Conservation (phyloP, 2,113 vertebrate species). For the Gyps fulvus region DNA sequence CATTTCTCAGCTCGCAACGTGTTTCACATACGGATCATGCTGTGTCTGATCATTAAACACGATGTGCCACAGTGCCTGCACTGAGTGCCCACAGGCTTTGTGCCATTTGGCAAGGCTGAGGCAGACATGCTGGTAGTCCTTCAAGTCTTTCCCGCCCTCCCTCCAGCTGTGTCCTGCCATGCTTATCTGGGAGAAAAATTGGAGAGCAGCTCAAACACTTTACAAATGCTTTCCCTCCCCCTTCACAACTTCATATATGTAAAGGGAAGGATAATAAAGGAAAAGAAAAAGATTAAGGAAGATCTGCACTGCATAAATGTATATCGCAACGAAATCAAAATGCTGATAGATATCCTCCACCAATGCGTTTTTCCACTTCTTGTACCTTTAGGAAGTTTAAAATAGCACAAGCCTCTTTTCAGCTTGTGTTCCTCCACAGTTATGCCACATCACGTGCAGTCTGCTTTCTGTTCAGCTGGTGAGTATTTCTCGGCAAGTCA, state of each 20-base stretch:
- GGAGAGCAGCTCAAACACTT: background rate
- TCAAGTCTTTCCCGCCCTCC: background rate
- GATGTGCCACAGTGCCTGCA: background rate
- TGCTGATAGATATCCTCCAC: background rate
- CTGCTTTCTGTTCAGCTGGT: background rate
- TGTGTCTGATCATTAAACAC: accelerated
- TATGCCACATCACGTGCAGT: background rate
- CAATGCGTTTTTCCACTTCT: background rate
- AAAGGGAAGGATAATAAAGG: background rate
- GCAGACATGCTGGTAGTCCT: background rate
- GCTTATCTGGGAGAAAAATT: background rate
- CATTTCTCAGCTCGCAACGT: accelerated
- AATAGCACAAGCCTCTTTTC: background rate
- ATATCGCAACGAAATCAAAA: background rate
- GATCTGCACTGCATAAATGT: background rate
- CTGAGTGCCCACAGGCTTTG: background rate
- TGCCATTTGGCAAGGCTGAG: background rate
- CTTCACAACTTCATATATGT: background rate
- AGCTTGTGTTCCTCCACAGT: background rate
- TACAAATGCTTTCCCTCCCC: background rate
- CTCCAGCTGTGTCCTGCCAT: background rate
- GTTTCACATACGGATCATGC: background rate
- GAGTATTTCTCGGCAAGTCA: background rate
- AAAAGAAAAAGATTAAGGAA: background rate
- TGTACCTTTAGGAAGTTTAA: background rate